Conservation (phyloP, 2,888 invertebrate species). For the Clanis bilineata region DNA sequence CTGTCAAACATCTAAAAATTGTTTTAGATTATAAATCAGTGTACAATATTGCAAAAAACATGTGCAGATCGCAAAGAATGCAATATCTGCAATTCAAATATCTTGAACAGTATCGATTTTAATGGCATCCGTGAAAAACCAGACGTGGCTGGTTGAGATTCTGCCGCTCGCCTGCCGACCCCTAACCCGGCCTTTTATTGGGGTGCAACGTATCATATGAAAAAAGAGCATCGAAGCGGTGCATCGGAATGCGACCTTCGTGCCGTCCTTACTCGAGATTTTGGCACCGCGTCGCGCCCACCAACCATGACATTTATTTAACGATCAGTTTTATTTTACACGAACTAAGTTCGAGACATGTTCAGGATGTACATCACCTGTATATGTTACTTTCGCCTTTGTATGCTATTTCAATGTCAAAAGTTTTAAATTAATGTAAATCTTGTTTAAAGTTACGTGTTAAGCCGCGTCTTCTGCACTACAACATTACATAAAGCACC, state of each 20-base stretch:
- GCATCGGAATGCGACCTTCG: constrained; percentile 65
- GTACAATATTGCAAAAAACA: neutral
- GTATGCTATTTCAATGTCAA: neutral
- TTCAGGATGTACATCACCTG: neutral
- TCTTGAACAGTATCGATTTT: neutral
- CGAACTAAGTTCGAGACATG: constrained; percentile 3
- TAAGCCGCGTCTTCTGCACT: too few relatives aligned
- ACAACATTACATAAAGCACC: too few relatives aligned
- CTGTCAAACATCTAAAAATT: too few relatives aligned
- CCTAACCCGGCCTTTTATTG: constrained; percentile 34
- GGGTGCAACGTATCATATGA: constrained; percentile 48
- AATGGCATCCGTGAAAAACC: constrained; percentile 17
- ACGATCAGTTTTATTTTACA: constrained; percentile 17
- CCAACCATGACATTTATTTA: constrained; percentile 59
- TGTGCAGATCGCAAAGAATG: neutral
- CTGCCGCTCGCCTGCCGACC: constrained; percentile 27
- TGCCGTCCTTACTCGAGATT: constrained; percentile 65
- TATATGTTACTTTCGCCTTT: neutral
- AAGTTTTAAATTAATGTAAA: neutral
- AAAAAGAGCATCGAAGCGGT: constrained; percentile 40
- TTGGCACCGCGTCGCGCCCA: constrained; percentile 53
- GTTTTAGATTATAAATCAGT: too few relatives aligned
- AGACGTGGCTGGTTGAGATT: constrained; percentile 28
- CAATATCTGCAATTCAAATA: neutral
- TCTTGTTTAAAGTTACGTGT: too few relatives aligned